Evolutionary conservation across 2,113 vertebrate species (phyloP), one percentile per base, ranked within the genome.

Genomic region (Eublepharis macularius): DNA sequence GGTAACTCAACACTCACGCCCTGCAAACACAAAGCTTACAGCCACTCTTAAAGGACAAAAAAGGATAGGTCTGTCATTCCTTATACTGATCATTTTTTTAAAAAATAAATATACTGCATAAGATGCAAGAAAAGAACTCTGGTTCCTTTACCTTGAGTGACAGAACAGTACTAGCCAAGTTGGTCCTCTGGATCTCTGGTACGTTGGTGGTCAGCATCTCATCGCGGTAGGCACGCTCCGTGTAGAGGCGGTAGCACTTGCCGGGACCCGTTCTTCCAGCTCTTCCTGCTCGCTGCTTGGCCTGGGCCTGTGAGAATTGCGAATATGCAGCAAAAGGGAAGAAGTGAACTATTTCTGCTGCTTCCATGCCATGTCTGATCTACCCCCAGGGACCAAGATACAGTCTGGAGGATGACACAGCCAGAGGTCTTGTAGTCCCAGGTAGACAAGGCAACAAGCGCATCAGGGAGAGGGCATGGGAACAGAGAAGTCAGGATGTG

Each of bases 161-260:
- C 34, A 99, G 96, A 77, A 99, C 99, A 0, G 99, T 99, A 88
- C 98, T 99, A 72, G 99, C 98, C 94, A 99, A 1, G 94, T 98
- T 99, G 79, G 99, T 99, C 86, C 99, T 98, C 96, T 99, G 99
- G 95, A 99, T 99, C 93, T 99, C 99, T 0, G 99, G 99, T 65
- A 99, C 98, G 0, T 99, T 99, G 89, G 98, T 98, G 70, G 98
- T 99, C 4, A 99, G 93, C 99, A 99, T 99, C 91, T 99, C 99
- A 72, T 99, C 99, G 54, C 98, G 95, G 86, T 99, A 99, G 3
- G 99, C 99, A n/a, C 99, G 97, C 86, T 99, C 99, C 0, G 99
- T 99, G 88, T 99, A 99, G 0, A 99, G 95, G 68, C 99, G 95
- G 85, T 99, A 99, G 92, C 97, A 98, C 63, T 99, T 99, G 5